phyloP scores from a whole-genome alignment of 64 coral and sea anemone species.

The Acropora yongei region DNA sequence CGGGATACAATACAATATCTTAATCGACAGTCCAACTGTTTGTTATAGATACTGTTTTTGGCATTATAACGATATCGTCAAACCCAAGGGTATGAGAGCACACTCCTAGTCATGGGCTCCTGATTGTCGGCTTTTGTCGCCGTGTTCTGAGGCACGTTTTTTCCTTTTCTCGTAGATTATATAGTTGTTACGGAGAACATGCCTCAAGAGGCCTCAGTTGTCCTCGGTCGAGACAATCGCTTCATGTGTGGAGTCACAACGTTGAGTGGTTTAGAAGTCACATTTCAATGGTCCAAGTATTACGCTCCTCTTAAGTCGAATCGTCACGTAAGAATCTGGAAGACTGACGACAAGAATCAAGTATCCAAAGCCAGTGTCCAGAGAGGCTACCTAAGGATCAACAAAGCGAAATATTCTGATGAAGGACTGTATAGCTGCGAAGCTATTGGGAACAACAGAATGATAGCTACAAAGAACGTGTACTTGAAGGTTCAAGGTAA shows the following conservation, averaged over 20 bases:
- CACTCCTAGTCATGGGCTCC: too few relatives aligned
- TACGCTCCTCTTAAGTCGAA: constrained; percentile 18
- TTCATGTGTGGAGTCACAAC: constrained; percentile 54
- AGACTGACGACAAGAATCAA: not conserved
- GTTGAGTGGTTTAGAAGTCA: constrained; percentile 33
- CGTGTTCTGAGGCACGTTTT: not conserved
- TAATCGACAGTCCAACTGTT: too few relatives aligned
- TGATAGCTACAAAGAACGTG: not conserved
- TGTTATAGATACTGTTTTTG: too few relatives aligned
- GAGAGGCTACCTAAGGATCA: constrained; percentile 44
- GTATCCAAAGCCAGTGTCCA: not conserved
- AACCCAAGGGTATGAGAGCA: too few relatives aligned
- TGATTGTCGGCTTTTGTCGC: not conserved
- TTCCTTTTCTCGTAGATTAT: not conserved
- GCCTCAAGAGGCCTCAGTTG: not conserved
- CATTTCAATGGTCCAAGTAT: constrained; percentile 50
- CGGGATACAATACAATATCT: too few relatives aligned
- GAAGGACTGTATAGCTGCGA: constrained; percentile 38
- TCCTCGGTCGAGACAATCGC: constrained; percentile 2
- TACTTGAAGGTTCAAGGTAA: constrained; percentile 62
- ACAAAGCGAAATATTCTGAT: constrained; percentile 20
- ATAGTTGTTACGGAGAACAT: constrained; percentile 2
- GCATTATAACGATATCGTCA: too few relatives aligned
- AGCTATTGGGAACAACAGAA: not conserved
- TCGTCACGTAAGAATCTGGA: constrained; percentile 20